A percentile compares a stretch with the other conserved stretches of the same genome.
These are phyloP conservation scores for Brenthis daphne DNA, from an alignment of 2,888 invertebrate genomes.

Conservation along the genomic window DNA sequence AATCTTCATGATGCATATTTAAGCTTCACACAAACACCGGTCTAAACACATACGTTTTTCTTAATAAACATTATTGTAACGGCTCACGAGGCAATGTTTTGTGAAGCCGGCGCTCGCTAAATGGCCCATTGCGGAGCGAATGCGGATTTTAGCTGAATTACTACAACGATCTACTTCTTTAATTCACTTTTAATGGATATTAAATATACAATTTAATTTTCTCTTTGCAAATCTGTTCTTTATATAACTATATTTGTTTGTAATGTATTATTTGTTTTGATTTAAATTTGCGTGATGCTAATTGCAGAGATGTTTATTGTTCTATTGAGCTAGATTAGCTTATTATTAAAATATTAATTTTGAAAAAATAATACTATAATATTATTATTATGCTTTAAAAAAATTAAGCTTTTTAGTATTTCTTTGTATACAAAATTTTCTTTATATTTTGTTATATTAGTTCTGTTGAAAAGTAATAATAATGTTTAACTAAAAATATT, in stretches of 20 bases:
- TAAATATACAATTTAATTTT: conserved; percentile 51
- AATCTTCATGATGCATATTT: conserved; percentile 48
- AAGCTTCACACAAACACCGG: conserved; percentile 42
- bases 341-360: no score
- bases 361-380: no score
- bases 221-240: conserved; percentile 37
- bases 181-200: conserved; percentile 59
- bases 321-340: no score
- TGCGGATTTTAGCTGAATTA: conserved; percentile 71
- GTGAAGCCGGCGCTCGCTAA: conserved; percentile 69
- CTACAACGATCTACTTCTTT: conserved; percentile 70
- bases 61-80: conserved; percentile 70
- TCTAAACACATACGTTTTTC: conserved; percentile 58
- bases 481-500: conserved; percentile 3
- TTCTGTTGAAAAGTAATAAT: background rate
- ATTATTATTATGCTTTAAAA: no score
- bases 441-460: background rate
- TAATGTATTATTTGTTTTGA: background rate
- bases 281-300: background rate
- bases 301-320: no score
- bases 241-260: background rate
- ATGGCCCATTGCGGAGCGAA: conserved; percentile 70
- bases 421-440: background rate
- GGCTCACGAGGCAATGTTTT: conserved; percentile 67
- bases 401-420: no score